Base-by-base conservation (phyloP, 1,140 invertebrate genomes). In the Battus philenor region DNA sequence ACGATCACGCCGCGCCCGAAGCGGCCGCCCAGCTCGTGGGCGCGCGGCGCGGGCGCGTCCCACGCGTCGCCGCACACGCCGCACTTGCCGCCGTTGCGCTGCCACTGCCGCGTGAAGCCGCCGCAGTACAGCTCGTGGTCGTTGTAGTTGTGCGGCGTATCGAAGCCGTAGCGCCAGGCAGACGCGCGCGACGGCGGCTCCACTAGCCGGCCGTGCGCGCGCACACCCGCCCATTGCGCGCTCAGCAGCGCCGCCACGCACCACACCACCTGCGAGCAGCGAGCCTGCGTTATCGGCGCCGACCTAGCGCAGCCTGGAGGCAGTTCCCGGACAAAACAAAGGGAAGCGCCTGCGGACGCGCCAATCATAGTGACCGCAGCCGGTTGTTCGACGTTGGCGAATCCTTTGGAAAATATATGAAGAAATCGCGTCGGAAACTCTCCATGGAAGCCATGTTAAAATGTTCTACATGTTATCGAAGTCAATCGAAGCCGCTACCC, bases 81-180 rank as follows among this genome's bases (percentile, higher is more conserved):
- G 68, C 95, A 97, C 73, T 95, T 95, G 0, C 95, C 93, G 0
- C 86, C 90, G 62, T 91, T 91, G 45, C 79, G 87, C 43, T 82
- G 68, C 91, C 93, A 94, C 62, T 95, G 94, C 43, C 92, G 86
- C 1, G 90, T 88, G 62, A 95, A 95, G 2, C 95, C 95, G 1
- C 95, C 95, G 72, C 96, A 97, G 76, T 93, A 96, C 1, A 94
- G 88, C 70, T 97, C 94, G 69, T 96, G 93, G 69, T 97, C 96
- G 66, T 97, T 95, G 83, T 96, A 97, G 70, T 95, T 93, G 29
- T 88, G 86, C 1, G 91, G 90, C 1, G 93, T 93, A 46, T 90
- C 83, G 74, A 92, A 94, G 16, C 93, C 92, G 62, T 89, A 90
- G 22, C 94, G 87, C 94, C 93, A 95, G 77, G 93, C 93, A 0